Evolutionary conservation across 2,888 invertebrate genomes (phyloP).

Genomic region (Nemotelus nigrinus): DNA sequence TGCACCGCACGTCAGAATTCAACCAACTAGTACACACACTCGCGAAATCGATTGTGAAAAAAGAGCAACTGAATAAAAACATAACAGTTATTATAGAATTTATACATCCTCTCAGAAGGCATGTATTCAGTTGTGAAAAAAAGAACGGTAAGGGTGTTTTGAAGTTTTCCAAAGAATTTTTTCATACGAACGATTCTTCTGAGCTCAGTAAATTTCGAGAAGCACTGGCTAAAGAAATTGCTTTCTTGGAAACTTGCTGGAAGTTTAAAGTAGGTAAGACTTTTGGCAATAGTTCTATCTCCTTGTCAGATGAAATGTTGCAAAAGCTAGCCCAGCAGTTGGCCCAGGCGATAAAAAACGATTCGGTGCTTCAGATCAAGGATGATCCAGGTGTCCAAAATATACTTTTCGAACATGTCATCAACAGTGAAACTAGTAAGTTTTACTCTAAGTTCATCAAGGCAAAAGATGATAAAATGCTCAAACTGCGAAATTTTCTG

Average conservation of each 20-base stretch:
- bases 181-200: background rate
- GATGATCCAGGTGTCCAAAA: background rate
- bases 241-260: background rate
- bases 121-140: conserved; percentile 6
- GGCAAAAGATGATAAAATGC: background rate
- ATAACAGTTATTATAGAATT: background rate
- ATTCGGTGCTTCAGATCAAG: background rate
- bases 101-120: conserved; percentile 3
- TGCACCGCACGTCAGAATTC: conserved; percentile 17
- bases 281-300: background rate
- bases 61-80: background rate
- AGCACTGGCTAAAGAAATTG: background rate
- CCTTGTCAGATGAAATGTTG: background rate
- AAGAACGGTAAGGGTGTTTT: background rate
- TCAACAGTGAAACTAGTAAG: conserved; percentile 1
- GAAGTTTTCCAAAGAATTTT: conserved; percentile 8
- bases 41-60: background rate
- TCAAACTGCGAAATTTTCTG: background rate
- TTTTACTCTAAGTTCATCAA: background rate
- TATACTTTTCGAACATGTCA: background rate
- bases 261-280: background rate
- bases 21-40: background rate
- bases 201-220: background rate
- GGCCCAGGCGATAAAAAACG: background rate
- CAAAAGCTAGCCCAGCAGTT: background rate